phyloP scores from a whole-genome alignment of 2,888 invertebrate species.

The Drepanosiphum platanoidis region DNA sequence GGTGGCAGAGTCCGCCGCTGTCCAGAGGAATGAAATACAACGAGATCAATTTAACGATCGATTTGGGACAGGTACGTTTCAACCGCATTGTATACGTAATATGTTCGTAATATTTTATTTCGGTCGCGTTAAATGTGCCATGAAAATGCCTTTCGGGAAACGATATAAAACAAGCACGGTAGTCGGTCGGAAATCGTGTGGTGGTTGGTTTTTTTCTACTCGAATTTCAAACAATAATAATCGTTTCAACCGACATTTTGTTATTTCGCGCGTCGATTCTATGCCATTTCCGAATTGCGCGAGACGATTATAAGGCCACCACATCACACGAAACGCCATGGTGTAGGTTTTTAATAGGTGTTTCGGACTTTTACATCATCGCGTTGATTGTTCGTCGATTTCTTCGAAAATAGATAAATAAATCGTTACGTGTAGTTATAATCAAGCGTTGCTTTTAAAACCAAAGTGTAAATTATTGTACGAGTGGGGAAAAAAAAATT shows the following conservation, averaged over 20 bases:
- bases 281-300: background rate
- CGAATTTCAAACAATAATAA: background rate
- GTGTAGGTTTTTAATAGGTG: no score
- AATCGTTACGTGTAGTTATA: background rate
- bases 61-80: slow-evolving; percentile 91
- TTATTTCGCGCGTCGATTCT: background rate
- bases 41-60: slow-evolving; percentile 95
- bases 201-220: background rate
- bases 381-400: slow-evolving; percentile 10
- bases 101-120: background rate
- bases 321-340: background rate
- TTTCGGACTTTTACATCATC: background rate
- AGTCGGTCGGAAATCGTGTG: background rate
- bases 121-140: background rate
- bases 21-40: slow-evolving; percentile 97
- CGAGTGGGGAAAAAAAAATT: background rate
- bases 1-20: slow-evolving; percentile 99
- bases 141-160: background rate
- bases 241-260: background rate
- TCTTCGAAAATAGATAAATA: slow-evolving; percentile 32
- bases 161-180: background rate
- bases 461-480: background rate
- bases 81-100: background rate
- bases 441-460: background rate
- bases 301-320: background rate